phyloP scores from a whole-genome alignment of 2,797 vertebrate species.

The Labeo calbasu region DNA sequence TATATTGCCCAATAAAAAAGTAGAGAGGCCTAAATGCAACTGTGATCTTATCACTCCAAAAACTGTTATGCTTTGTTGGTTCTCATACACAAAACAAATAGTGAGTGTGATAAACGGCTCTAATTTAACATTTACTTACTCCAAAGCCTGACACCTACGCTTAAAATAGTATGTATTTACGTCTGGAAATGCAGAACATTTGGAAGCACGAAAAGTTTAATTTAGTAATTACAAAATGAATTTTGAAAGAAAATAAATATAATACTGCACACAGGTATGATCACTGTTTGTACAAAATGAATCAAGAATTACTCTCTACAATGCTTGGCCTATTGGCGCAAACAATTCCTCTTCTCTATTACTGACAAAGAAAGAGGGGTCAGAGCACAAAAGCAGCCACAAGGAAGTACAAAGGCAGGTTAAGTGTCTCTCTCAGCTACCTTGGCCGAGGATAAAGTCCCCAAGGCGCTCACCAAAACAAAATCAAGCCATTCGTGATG shows the following conservation, averaged over 20 bases:
- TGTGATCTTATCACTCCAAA: neutral
- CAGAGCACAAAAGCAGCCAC: neutral
- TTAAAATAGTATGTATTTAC: neutral
- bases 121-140: neutral
- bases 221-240: neutral
- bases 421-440: slow-evolving; percentile 1
- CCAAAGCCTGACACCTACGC: neutral
- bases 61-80: neutral
- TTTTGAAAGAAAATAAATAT: neutral
- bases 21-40: too few species aligned
- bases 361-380: neutral
- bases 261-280: neutral
- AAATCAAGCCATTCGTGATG: neutral
- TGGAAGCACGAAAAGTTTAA: neutral
- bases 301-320: neutral
- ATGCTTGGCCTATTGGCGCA: neutral
- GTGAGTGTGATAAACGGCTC: neutral
- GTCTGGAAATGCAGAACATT: neutral
- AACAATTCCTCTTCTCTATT: neutral
- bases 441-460: neutral
- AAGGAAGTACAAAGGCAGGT: neutral
- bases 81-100: neutral
- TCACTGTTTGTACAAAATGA: neutral
- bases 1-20: neutral
- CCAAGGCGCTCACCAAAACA: neutral